Conservation (phyloP, 2,888 invertebrate genomes). For the Cephalotes varians region DNA sequence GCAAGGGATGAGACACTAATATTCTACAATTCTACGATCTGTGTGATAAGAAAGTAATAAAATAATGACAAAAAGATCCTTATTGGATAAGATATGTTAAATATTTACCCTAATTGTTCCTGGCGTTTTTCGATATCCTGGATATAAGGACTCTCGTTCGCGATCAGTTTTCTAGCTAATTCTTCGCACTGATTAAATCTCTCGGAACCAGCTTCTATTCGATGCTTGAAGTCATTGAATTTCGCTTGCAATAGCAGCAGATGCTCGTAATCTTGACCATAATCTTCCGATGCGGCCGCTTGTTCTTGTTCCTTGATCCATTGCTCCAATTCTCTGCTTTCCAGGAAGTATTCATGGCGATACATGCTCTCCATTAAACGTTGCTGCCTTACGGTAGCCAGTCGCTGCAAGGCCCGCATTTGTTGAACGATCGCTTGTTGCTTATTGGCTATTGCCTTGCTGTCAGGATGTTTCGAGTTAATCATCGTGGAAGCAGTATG, state of each 20-base stretch:
- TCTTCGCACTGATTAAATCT: constrained; percentile 96
- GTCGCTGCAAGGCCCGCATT: constrained; percentile 92
- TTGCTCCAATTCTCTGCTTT: constrained; percentile 95
- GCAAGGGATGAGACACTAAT: background rate
- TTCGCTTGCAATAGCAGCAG: constrained; percentile 94
- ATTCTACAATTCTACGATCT: too few relatives aligned
- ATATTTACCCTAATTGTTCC: constrained; percentile 92
- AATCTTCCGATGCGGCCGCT: constrained; percentile 96
- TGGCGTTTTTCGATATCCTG: constrained; percentile 95
- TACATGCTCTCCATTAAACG: constrained; percentile 96
- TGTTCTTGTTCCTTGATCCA: constrained; percentile 97
- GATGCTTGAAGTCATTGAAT: constrained; percentile 96
- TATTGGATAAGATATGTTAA: background rate
- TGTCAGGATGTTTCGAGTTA: constrained; percentile 93
- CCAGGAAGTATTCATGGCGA: constrained; percentile 96
- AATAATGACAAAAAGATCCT: background rate
- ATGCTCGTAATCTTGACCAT: constrained; percentile 97
- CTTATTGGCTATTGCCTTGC: constrained; percentile 92
- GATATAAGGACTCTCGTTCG: constrained; percentile 94
- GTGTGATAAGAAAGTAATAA: background rate
- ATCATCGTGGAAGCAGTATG: constrained; percentile 94
- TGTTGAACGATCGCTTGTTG: constrained; percentile 92
- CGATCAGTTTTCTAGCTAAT: constrained; percentile 94
- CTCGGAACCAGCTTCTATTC: constrained; percentile 96
- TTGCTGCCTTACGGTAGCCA: constrained; percentile 92